These are phyloP conservation scores for Pseudomyrmex concolor DNA, from an alignment of 1,140 invertebrate species.

Conservation along the genomic window DNA sequence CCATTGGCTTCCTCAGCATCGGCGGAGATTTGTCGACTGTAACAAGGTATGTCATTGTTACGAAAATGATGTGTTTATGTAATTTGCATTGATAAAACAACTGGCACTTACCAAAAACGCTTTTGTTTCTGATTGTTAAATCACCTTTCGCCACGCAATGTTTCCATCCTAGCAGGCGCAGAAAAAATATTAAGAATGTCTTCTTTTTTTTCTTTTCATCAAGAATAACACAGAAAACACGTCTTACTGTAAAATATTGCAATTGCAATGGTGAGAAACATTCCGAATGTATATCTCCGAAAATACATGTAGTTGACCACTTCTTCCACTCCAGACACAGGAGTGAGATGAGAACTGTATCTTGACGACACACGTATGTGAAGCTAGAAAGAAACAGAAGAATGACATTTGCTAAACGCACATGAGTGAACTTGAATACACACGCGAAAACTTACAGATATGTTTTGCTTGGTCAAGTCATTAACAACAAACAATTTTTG, in stretches of 20 bases:
- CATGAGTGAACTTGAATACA: too few relatives aligned
- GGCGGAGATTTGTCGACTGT: conserved; percentile 82
- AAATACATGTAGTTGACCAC: conserved; percentile 79
- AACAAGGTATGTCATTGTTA: conserved; percentile 46
- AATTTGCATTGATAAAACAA: background rate
- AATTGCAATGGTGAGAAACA: conserved; percentile 76
- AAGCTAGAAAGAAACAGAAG: conserved; percentile 75
- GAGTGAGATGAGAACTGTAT: conserved; percentile 75
- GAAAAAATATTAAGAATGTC: conserved; percentile 11
- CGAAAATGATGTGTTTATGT: background rate
- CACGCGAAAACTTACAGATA: conserved; percentile 76
- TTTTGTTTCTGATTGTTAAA: conserved; percentile 79
- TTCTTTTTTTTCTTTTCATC: background rate
- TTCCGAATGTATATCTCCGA: conserved; percentile 80
- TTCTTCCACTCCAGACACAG: conserved; percentile 80
- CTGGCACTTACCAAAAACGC: conserved; percentile 78
- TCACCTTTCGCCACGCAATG: conserved; percentile 79
- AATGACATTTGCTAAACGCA: conserved; percentile 17
- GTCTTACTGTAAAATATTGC: conserved; percentile 81
- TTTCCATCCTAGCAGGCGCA: conserved; percentile 78
- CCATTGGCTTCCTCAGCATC: conserved; percentile 73
- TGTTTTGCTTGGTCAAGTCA: conserved; percentile 82
- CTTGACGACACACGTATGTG: conserved; percentile 78
- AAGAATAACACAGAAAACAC: conserved; percentile 28
- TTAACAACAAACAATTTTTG: conserved; percentile 80